Evolutionary conservation across 2,797 vertebrate species (phyloP).

Genomic region (Delichon dasypus): DNA sequence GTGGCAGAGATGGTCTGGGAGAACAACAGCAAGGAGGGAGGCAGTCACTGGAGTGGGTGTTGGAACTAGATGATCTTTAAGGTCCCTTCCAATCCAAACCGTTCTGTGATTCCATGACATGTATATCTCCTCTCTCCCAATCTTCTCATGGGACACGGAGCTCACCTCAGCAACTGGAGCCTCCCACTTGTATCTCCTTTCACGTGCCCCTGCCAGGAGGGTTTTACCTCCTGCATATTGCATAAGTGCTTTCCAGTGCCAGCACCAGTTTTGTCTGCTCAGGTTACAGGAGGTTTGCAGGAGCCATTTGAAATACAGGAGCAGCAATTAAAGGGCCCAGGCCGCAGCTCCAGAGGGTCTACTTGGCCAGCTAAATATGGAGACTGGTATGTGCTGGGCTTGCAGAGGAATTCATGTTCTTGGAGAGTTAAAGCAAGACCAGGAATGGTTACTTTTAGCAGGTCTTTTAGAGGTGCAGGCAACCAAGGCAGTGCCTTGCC

Average conservation of each 20-base stretch:
- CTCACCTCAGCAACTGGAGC: background rate
- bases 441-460: background rate
- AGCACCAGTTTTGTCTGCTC: conserved; percentile 11
- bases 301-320: background rate
- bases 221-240: background rate
- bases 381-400: background rate
- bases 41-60: background rate
- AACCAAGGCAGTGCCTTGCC: background rate
- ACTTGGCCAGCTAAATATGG: background rate
- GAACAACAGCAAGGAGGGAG: background rate
- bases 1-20: background rate
- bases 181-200: conserved; percentile 18
- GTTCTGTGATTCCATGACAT: background rate
- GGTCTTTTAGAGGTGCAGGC: background rate
- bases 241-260: conserved; percentile 8
- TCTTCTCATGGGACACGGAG: background rate
- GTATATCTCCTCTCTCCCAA: background rate
- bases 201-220: background rate
- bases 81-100: background rate
- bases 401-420: background rate
- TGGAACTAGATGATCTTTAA: background rate
- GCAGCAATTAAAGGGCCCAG: background rate
- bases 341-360: background rate
- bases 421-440: background rate
- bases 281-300: conserved; percentile 4